Percentiles rank a stretch among this genome's conserved stretches.
Evolutionary conservation across 2,888 invertebrate genomes (phyloP).

Genomic region (Rhamnusium bicolor): DNA sequence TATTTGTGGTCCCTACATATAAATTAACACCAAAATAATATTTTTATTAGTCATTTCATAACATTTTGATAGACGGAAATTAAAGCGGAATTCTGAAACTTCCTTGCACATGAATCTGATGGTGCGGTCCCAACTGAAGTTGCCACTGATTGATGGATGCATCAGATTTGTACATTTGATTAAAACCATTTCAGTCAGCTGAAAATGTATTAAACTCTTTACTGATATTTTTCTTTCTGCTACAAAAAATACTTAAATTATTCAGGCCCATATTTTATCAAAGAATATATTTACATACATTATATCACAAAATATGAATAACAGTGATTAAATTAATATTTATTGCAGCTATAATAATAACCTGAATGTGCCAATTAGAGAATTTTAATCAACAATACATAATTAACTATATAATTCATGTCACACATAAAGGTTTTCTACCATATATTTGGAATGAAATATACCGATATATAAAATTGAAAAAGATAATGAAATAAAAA

Average conservation of each 20-base stretch:
- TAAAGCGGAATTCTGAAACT: constrained; percentile 9
- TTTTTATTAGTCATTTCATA: not conserved
- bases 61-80: not conserved
- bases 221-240: constrained; percentile 1
- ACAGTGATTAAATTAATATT: not conserved
- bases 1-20: not conserved
- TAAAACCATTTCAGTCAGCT: not conserved
- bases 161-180: constrained; percentile 14
- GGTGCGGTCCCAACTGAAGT: not conserved
- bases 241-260: not conserved
- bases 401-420: not conserved
- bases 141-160: constrained; percentile 19
- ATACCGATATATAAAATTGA: too few relatives aligned
- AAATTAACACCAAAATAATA: not conserved
- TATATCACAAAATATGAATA: not conserved
- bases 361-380: not conserved
- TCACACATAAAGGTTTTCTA: not conserved
- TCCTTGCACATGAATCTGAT: constrained; percentile 10
- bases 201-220: constrained; percentile 8
- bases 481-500: too few relatives aligned
- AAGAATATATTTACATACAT: constrained; percentile 5
- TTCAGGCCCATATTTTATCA: not conserved
- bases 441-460: too few relatives aligned
- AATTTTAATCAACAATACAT: not conserved
- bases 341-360: not conserved